Evolutionary conservation across 2,113 vertebrate genomes (phyloP).

Genomic region (Corythaixoides concolor): DNA sequence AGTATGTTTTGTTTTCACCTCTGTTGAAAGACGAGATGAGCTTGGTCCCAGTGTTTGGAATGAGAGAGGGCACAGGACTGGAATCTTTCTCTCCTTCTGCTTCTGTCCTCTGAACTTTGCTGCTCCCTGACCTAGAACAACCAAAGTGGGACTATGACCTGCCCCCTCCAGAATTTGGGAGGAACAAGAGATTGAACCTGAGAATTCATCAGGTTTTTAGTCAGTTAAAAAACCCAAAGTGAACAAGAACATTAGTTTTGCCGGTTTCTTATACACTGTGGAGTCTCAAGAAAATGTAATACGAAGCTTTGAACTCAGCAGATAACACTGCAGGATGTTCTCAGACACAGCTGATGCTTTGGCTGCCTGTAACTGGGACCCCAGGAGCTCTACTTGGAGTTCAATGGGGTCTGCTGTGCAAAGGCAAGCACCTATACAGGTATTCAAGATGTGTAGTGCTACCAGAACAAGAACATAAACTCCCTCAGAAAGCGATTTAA

Average conservation of each 20-base stretch:
- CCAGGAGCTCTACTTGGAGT: background rate
- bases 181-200: background rate
- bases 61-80: background rate
- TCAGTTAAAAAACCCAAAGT: background rate
- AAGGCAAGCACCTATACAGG: background rate
- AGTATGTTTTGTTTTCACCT: background rate
- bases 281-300: background rate
- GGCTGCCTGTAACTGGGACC: background rate
- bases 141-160: background rate
- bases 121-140: background rate
- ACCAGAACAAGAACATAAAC: background rate
- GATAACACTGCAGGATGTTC: background rate
- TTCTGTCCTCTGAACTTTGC: background rate
- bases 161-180: background rate
- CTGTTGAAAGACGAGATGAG: background rate
- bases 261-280: fast-evolving
- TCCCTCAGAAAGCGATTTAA: background rate
- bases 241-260: background rate
- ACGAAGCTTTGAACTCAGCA: background rate
- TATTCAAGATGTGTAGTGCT: background rate
- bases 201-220: background rate
- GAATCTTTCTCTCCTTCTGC: background rate
- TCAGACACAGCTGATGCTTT: background rate
- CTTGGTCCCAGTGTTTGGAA: background rate
- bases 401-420: background rate